Conservation (phyloP, 1,140 invertebrate genomes). For the Aphelenchoides besseyi region DNA sequence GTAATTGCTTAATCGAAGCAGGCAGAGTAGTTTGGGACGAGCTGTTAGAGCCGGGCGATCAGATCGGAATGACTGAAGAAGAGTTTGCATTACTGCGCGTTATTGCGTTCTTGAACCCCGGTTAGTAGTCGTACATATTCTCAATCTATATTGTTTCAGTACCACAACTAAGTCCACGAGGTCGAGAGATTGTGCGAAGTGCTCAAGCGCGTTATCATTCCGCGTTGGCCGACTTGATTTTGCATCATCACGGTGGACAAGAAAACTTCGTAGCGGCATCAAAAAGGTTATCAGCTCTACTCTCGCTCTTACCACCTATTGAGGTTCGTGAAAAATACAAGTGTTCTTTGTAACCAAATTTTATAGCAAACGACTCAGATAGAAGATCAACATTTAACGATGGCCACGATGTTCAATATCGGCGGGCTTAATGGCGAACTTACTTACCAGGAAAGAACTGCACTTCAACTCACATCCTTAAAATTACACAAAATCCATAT, state of each 20-base stretch:
- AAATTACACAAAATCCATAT: too few relatives aligned
- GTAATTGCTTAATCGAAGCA: neutral
- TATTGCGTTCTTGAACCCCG: neutral
- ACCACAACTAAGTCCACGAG: neutral
- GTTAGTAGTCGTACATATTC: neutral
- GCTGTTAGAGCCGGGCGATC: neutral
- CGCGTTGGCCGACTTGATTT: neutral
- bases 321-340: neutral
- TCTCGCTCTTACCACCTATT: neutral
- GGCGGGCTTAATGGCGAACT: neutral
- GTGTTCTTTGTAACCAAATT: neutral
- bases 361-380: neutral
- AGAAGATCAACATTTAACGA: neutral
- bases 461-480: too few relatives aligned
- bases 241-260: neutral
- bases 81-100: constrained; percentile 5
- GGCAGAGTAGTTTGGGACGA: neutral
- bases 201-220: neutral
- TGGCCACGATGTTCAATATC: neutral
- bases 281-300: neutral
- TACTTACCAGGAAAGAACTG: too few relatives aligned
- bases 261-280: neutral
- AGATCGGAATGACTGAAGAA: neutral
- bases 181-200: neutral
- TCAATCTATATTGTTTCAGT: neutral